phyloP scores from a whole-genome alignment of 2,888 invertebrate species.

The Panopea generosa region DNA sequence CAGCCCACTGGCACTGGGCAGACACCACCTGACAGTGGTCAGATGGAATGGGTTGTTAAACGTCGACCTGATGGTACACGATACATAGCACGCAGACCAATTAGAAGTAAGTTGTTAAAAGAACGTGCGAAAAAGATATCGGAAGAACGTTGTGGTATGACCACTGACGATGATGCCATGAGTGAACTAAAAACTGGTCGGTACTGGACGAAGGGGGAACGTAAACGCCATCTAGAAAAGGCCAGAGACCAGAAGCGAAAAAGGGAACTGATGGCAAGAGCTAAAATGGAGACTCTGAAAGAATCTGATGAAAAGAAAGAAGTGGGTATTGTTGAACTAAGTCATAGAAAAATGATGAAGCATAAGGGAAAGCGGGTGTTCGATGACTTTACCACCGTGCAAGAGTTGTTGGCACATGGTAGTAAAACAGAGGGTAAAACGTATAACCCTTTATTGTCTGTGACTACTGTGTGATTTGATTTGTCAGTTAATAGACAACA shows the following conservation, averaged over 20 bases:
- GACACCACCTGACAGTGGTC: constrained; percentile 75
- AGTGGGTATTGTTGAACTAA: constrained; percentile 85
- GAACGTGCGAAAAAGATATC: constrained; percentile 89
- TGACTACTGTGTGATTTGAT: constrained; percentile 85
- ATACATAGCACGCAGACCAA: constrained; percentile 91
- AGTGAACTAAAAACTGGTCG: constrained; percentile 91
- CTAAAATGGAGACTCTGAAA: constrained; percentile 84
- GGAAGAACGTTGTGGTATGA: constrained; percentile 89
- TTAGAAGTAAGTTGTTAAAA: constrained; percentile 89
- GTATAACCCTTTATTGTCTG: constrained; percentile 85
- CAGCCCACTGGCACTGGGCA: constrained; percentile 47
- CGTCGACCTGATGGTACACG: constrained; percentile 91
- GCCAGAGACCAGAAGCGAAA: constrained; percentile 88
- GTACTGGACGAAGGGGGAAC: constrained; percentile 92
- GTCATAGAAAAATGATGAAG: constrained; percentile 88
- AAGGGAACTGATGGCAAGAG: constrained; percentile 80
- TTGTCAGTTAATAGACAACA: background rate
- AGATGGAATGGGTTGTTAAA: constrained; percentile 91
- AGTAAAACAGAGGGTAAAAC: constrained; percentile 83
- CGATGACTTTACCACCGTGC: constrained; percentile 88
- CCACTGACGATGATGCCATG: constrained; percentile 92
- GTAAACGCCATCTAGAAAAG: constrained; percentile 90
- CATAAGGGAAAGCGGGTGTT: constrained; percentile 86
- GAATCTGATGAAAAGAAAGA: constrained; percentile 84
- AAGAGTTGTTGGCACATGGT: constrained; percentile 88